A percentile compares a stretch with the other conserved stretches of the same genome.
These are phyloP conservation scores for Chelonia mydas DNA, from an alignment of 2,797 vertebrate genomes.

Conservation along the genomic window DNA sequence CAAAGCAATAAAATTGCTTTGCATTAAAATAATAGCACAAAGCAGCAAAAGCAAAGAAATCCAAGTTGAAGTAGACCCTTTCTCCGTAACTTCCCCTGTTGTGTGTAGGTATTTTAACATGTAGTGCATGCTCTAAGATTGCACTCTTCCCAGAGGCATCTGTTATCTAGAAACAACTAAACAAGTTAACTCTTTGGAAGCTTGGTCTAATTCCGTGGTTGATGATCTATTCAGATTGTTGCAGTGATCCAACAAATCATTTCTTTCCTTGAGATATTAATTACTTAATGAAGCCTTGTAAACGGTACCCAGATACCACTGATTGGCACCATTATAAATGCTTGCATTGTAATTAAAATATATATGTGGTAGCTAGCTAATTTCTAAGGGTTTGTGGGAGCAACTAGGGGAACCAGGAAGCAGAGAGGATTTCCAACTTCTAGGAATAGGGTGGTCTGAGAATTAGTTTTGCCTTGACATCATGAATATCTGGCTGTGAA, in stretches of 20 bases:
- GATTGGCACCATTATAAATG: background rate
- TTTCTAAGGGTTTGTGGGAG: background rate
- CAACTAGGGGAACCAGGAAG: background rate
- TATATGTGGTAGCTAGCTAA: background rate
- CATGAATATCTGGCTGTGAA: rapidly evolving
- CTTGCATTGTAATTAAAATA: background rate
- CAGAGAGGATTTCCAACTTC: background rate
- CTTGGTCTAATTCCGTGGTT: background rate
- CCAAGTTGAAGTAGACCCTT: constrained; percentile 27
- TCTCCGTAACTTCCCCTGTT: constrained; percentile 7
- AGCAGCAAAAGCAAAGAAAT: constrained; percentile 16
- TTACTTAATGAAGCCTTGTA: background rate
- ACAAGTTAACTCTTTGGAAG: constrained; percentile 15
- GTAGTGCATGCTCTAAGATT: background rate
- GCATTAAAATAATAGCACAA: constrained; percentile 40
- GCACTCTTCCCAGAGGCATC: background rate
- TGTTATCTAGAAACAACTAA: constrained; percentile 3
- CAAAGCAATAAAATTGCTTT: constrained; percentile 28
- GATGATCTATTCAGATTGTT: background rate
- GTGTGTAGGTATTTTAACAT: background rate
- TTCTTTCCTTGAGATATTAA: background rate
- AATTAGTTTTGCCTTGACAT: background rate
- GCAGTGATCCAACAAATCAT: background rate
- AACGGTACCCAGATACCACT: background rate
- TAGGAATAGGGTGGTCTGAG: background rate